Evolutionary conservation across 2,113 vertebrate species (phyloP).

Genomic region (Lipotes vexillifer): DNA sequence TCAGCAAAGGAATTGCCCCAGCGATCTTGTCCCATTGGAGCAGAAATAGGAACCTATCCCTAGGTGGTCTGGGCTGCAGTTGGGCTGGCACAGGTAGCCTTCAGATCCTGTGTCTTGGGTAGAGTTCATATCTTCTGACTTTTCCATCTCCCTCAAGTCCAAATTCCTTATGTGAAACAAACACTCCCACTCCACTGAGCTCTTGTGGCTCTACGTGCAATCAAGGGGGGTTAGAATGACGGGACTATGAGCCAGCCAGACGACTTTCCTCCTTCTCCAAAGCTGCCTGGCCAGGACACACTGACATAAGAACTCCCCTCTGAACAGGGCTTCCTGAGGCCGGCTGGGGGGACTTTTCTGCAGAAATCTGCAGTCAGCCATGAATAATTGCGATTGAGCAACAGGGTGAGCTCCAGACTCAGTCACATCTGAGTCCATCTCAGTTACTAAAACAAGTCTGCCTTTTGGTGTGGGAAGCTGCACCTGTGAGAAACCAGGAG

Average conservation of each 20-base stretch:
- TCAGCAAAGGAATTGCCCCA: not conserved
- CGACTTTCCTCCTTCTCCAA: not conserved
- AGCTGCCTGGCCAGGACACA: not conserved
- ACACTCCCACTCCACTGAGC: not conserved
- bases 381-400: slow-evolving; percentile 29
- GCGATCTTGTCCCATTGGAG: not conserved
- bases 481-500: not conserved
- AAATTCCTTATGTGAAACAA: not conserved
- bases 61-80: not conserved
- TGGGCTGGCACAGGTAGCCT: not conserved
- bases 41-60: not conserved
- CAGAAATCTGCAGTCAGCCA: not conserved
- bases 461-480: not conserved
- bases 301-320: not conserved
- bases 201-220: not conserved
- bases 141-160: not conserved
- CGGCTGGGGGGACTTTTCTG: not conserved
- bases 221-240: not conserved
- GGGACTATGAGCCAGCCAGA: not conserved
- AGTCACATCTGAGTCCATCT: not conserved
- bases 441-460: not conserved
- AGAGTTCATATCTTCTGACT: not conserved
- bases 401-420: not conserved
- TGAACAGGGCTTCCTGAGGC: not conserved
- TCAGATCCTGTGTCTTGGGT: not conserved